Conservation (phyloP, 2,888 invertebrate species). For the Camponotus fellah region DNA sequence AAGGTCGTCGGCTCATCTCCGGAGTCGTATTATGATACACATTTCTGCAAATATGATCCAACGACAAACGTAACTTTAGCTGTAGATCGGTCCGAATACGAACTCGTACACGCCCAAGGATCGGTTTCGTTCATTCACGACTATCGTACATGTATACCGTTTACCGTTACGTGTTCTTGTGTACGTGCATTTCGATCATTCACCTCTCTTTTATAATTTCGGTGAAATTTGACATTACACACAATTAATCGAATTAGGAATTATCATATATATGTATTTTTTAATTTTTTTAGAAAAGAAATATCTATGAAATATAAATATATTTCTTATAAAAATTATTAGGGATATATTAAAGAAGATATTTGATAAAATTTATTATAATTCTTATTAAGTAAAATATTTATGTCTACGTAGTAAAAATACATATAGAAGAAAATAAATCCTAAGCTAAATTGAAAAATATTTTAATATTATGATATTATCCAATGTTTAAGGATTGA, state of each 20-base stretch:
- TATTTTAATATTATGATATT: neutral
- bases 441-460: neutral
- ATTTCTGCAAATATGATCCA: conserved; percentile 65
- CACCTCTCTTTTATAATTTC: neutral
- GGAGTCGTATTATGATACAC: conserved; percentile 65
- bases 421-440: neutral
- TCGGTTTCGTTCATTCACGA: conserved; percentile 66
- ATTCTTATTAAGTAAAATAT: neutral
- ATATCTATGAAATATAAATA: neutral
- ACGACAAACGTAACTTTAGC: conserved; percentile 64
- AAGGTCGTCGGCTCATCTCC: conserved; percentile 57
- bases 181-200: conserved; percentile 21
- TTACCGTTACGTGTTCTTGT: conserved; percentile 11
- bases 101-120: conserved; percentile 56
- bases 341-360: neutral
- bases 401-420: neutral
- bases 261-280: neutral
- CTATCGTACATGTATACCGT: conserved; percentile 7
- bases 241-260: neutral
- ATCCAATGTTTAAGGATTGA: neutral
- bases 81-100: conserved; percentile 61
- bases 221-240: too few relatives aligned
- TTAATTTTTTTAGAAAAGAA: neutral
- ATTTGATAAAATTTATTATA: too few relatives aligned
- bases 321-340: neutral